Base-by-base conservation (phyloP, 2,113 vertebrate species). In the Pseudorhombus dupliciocellatus region DNA sequence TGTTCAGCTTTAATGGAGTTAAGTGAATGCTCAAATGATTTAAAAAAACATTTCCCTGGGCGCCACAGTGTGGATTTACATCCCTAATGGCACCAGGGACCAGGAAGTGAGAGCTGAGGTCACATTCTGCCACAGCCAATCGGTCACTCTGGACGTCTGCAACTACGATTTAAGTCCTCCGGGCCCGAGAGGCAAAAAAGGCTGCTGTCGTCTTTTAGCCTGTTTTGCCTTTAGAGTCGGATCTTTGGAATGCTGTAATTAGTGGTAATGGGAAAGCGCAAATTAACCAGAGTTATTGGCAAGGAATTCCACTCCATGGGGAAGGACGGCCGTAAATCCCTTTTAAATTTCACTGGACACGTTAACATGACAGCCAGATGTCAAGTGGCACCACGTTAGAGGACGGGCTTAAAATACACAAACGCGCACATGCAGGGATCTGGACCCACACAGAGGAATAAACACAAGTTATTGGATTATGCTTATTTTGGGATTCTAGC, bases 171-270 rank as follows among this genome's bases (percentile, higher is more conserved):
- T 63, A 61, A 78, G 69, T 21, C 60, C 76, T 50, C 55, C 50
- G 63, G 63, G 31, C 70, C 74, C 34, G 50, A 64, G 66, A 67
- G 79, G 70, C 78, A 54, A n/a, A 74, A 40, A 30, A 81, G 77
- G 79, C 61, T 53, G 60, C 7, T 9, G 25, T 54, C 56, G 69
- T 66, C 34, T 84, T 86, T 75, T 69, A 16, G 57, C 37, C 60
- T 30, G 34, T 73, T 85, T 67, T 44, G 26, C 31, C 11, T 8
- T 64, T 48, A 65, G 66, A 84, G 60, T 86, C 30, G 88, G 91
- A 84, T 72, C 70, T 28, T 12, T 30, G 62, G 86, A 89, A 90
- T 88, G 85, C 80, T 77, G 61, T 91, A 91, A 88, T 91, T 89
- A 88, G 84, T 46, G 67, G 86, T 84, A 80, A 26, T 67, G 68